These are phyloP conservation scores for Neogobius melanostomus DNA, from an alignment of 2,113 vertebrate genomes.

Conservation along the genomic window DNA sequence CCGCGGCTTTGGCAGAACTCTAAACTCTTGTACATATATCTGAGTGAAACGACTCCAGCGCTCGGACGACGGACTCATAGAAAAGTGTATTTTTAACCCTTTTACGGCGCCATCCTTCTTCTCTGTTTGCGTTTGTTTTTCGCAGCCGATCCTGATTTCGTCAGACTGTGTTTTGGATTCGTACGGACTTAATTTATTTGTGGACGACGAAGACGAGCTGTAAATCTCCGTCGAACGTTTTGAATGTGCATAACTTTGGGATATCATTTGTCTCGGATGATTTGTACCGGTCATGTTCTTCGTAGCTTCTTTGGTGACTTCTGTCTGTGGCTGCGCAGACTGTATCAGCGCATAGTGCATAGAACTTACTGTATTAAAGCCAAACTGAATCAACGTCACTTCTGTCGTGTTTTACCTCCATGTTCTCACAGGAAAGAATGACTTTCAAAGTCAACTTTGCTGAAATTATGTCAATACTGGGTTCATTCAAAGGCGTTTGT, in stretches of 20 bases:
- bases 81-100: background rate
- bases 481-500: no score
- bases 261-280: constrained; percentile 54
- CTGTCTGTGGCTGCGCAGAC: constrained; percentile 59
- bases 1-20: background rate
- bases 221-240: constrained; percentile 32
- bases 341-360: constrained; percentile 63
- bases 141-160: constrained; percentile 41
- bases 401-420: background rate
- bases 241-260: constrained; percentile 50
- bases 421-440: no score
- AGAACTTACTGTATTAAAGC: constrained; percentile 61
- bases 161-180: constrained; percentile 32
- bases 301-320: constrained; percentile 48
- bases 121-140: constrained; percentile 25
- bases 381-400: constrained; percentile 27
- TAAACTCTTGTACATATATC: constrained; percentile 3
- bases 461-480: no score
- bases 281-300: constrained; percentile 52
- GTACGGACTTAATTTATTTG: constrained; percentile 6
- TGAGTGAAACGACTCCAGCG: background rate
- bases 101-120: background rate
- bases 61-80: background rate
- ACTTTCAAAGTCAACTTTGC: no score
- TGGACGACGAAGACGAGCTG: constrained; percentile 44